Conservation (phyloP, 2,888 invertebrate genomes). For the Junonia oenone region DNA sequence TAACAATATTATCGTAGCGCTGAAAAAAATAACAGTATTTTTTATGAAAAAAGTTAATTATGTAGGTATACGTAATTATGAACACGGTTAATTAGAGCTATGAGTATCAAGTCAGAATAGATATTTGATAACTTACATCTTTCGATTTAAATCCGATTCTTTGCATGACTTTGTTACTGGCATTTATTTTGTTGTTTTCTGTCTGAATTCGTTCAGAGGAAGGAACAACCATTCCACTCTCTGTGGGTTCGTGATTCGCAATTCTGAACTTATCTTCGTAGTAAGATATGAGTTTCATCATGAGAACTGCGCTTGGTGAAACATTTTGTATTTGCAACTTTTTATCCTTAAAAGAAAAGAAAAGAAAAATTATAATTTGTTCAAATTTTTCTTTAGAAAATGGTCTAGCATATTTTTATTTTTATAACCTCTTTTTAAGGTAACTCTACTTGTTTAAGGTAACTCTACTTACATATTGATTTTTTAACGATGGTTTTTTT, state of each 20-base stretch:
- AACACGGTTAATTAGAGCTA: too few relatives aligned
- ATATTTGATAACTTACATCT: neutral
- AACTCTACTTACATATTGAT: neutral
- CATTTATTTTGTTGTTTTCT: conserved; percentile 8
- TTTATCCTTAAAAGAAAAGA: too few relatives aligned
- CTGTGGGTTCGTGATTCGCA: conserved; percentile 29
- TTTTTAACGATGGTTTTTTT: neutral
- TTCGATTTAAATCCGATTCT: conserved; percentile 1
- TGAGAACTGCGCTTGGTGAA: conserved; percentile 44
- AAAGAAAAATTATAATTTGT: neutral
- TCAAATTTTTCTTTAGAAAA: too few relatives aligned
- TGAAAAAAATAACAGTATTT: too few relatives aligned
- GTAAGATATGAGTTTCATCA: conserved; percentile 60
- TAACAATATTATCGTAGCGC: neutral
- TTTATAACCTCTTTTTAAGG: too few relatives aligned
- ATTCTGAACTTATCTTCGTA: conserved; percentile 58
- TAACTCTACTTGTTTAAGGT: too few relatives aligned
- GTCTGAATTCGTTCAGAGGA: conserved; percentile 3
- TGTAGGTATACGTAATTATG: too few relatives aligned
- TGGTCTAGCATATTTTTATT: too few relatives aligned
- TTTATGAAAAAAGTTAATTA: too few relatives aligned
- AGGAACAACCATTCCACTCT: too few relatives aligned
- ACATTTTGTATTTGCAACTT: conserved; percentile 34
- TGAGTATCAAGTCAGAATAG: too few relatives aligned
- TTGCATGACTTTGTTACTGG: neutral